phyloP scores from a whole-genome alignment of 35 echinoderm and acorn worm species.

The Amphiura filiformis region DNA sequence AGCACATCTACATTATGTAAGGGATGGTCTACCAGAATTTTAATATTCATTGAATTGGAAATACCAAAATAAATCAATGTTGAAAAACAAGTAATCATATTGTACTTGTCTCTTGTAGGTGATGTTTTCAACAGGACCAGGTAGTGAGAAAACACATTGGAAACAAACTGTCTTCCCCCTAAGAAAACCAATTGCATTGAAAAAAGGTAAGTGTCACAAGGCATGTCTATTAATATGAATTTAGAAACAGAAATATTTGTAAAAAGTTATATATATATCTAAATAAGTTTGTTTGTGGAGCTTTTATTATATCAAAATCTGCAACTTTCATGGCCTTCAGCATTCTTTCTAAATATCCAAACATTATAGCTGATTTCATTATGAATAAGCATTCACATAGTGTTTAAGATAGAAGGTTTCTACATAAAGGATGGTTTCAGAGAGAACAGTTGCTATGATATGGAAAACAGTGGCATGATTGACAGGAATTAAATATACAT shows the following conservation, averaged over 20 bases:
- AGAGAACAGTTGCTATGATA: too few species aligned
- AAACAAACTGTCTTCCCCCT: conserved; percentile 89
- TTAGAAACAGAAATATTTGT: background rate
- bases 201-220: conserved; percentile 34
- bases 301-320: background rate
- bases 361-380: background rate
- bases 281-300: background rate
- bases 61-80: too few species aligned
- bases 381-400: too few species aligned
- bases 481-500: too few species aligned
- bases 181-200: conserved; percentile 66
- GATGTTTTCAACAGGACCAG: conserved; percentile 87
- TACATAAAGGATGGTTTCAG: too few species aligned
- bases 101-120: conserved; percentile 33
- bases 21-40: too few species aligned
- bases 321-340: background rate
- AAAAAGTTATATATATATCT: background rate
- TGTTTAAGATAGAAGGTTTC: too few species aligned
- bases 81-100: too few species aligned
- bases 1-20: too few species aligned
- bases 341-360: background rate
- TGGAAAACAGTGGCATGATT: too few species aligned
- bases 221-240: background rate
- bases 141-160: conserved; percentile 77
- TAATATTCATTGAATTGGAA: too few species aligned